Evolutionary conservation across 2,888 invertebrate species (phyloP).

Genomic region (Tenthredo amoena): DNA sequence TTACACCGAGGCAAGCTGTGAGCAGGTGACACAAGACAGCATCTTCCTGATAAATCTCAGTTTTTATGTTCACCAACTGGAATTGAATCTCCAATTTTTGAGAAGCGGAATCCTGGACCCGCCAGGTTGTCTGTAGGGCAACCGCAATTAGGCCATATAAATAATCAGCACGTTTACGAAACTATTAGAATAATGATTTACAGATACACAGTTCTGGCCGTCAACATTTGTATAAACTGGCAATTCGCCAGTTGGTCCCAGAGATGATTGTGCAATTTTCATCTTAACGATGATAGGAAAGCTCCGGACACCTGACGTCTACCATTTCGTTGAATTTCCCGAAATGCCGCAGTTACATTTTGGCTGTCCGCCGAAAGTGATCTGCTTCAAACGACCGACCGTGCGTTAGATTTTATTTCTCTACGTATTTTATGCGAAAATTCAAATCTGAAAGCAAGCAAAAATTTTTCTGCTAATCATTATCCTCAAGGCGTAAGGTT

Average conservation of each 20-base stretch:
- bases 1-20: not conserved
- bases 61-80: constrained; percentile 6
- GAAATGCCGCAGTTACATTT: constrained; percentile 44
- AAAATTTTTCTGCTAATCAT: not conserved
- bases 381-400: constrained; percentile 15
- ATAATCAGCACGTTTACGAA: constrained; percentile 29
- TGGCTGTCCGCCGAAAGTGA: constrained; percentile 28
- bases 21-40: not conserved
- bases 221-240: constrained; percentile 16
- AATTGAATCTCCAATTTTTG: not conserved
- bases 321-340: constrained; percentile 34
- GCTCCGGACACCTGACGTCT: constrained; percentile 39
- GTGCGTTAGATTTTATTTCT: not conserved
- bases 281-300: constrained; percentile 41
- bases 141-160: constrained; percentile 21
- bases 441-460: not conserved
- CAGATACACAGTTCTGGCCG: not conserved
- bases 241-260: constrained; percentile 18
- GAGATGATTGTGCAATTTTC: constrained; percentile 38
- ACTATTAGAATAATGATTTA: not conserved
- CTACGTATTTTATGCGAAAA: not conserved
- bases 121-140: constrained; percentile 12
- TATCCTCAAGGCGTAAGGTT: not conserved
- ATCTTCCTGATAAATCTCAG: not conserved
- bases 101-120: not conserved